Percentiles rank a stretch among this genome's conserved stretches.
These are phyloP conservation scores for Podarcis raffonei DNA, from an alignment of 2,113 vertebrate species.

Conservation along the genomic window DNA sequence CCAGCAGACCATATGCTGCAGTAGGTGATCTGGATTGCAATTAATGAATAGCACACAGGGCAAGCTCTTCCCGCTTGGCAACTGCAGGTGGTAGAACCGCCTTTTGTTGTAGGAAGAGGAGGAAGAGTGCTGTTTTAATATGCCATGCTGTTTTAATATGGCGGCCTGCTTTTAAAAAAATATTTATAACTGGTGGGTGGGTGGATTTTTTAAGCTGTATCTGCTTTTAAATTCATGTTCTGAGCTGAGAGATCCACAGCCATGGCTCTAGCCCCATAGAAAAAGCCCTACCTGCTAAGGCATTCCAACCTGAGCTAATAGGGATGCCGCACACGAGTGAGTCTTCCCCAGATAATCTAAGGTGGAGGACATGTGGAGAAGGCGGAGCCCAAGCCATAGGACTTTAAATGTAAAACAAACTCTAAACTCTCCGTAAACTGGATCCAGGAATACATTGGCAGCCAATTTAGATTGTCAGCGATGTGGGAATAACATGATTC, in stretches of 20 bases:
- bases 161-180: too few species aligned
- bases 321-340: not conserved
- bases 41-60: not conserved
- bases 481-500: not conserved
- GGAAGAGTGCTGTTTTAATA: not conserved
- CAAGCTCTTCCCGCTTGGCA: not conserved
- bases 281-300: not conserved
- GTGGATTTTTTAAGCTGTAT: too few species aligned
- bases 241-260: not conserved
- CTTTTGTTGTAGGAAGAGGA: not conserved
- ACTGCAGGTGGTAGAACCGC: not conserved
- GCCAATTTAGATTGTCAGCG: not conserved
- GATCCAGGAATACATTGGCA: not conserved
- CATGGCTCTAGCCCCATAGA: too few species aligned
- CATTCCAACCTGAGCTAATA: not conserved
- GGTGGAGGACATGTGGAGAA: not conserved
- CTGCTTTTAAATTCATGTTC: too few species aligned
- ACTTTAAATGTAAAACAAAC: not conserved
- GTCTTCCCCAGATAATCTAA: not conserved
- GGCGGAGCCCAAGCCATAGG: not conserved
- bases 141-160: too few species aligned
- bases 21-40: not conserved
- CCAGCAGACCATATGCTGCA: rapidly evolving
- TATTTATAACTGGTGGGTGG: too few species aligned
- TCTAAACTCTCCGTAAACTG: not conserved